Percentiles rank a stretch among this genome's conserved stretches.
Evolutionary conservation across 2,888 invertebrate species (phyloP).

Genomic region (Lottia scabra): DNA sequence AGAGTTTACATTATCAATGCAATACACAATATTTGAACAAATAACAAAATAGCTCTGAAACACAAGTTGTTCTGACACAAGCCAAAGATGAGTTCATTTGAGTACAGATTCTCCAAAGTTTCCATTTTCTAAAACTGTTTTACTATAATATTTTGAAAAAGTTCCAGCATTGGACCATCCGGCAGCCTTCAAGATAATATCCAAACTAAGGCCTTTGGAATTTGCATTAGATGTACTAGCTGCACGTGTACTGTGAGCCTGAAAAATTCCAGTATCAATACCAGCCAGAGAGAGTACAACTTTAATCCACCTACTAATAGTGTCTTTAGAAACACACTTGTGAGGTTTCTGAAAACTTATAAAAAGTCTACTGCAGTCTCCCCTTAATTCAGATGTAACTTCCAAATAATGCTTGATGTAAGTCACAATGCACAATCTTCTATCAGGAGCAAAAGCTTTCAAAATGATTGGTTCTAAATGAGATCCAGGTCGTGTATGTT

Average conservation of each 20-base stretch:
- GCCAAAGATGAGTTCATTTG: too few species aligned
- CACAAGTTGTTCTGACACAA: too few species aligned
- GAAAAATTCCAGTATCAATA: conserved; percentile 22
- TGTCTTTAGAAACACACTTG: conserved; percentile 20
- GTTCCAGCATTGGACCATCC: too few species aligned
- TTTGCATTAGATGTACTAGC: conserved; percentile 4
- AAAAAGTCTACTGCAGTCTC: conserved; percentile 18
- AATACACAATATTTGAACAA: too few species aligned
- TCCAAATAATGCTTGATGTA: conserved; percentile 20
- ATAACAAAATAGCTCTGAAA: too few species aligned
- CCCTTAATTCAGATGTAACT: conserved; percentile 16
- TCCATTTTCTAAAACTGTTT: too few species aligned
- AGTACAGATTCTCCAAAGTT: too few species aligned
- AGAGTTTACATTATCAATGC: too few species aligned
- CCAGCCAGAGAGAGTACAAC: conserved; percentile 17
- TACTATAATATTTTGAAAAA: too few species aligned
- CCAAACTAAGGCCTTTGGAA: too few species aligned
- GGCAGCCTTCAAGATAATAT: too few species aligned
- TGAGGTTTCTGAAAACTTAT: conserved; percentile 24
- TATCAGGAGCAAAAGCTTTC: conserved; percentile 14
- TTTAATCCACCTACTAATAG: conserved; percentile 29
- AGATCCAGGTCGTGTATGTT: conserved; percentile 24
- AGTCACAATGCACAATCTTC: conserved; percentile 20
- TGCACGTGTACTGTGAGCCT: conserved; percentile 22
- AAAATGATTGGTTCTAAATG: conserved; percentile 16